Percentiles rank a stretch among this genome's conserved stretches.
Conservation (phyloP, 2,113 vertebrate genomes). For the Leiothrix lutea region DNA sequence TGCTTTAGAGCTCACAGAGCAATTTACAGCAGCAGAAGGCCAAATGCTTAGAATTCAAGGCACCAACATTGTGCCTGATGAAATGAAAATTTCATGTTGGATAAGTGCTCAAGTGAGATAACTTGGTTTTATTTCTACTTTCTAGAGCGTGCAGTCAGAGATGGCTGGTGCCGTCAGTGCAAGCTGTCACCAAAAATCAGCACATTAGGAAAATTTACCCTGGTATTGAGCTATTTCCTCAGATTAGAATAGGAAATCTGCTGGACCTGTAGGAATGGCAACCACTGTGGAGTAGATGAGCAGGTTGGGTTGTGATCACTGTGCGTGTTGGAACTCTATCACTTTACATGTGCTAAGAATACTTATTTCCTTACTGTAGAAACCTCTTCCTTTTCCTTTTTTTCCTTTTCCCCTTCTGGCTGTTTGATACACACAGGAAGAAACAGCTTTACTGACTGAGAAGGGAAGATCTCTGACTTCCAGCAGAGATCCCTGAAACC, state of each 20-base stretch:
- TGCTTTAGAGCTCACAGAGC: background rate
- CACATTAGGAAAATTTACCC: background rate
- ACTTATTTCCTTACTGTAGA: background rate
- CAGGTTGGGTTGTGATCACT: background rate
- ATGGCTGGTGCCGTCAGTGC: background rate
- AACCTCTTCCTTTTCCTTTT: background rate
- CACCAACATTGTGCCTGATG: background rate
- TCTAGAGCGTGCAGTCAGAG: background rate
- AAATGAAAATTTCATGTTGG: constrained; percentile 27
- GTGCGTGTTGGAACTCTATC: background rate
- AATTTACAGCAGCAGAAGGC: background rate
- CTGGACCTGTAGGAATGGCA: background rate
- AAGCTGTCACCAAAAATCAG: background rate
- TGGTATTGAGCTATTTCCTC: background rate
- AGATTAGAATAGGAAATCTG: background rate
- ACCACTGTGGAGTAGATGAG: background rate
- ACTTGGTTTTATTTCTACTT: constrained; percentile 14
- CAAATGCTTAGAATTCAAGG: constrained; percentile 19
- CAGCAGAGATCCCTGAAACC: background rate
- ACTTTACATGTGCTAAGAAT: background rate
- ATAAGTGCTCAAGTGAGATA: constrained; percentile 2
- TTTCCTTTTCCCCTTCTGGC: background rate
- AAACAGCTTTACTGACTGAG: background rate
- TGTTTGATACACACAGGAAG: background rate
- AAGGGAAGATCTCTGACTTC: background rate